Evolutionary conservation across 2,797 vertebrate species (phyloP).

Genomic region (Hyperoplus immaculatus): DNA sequence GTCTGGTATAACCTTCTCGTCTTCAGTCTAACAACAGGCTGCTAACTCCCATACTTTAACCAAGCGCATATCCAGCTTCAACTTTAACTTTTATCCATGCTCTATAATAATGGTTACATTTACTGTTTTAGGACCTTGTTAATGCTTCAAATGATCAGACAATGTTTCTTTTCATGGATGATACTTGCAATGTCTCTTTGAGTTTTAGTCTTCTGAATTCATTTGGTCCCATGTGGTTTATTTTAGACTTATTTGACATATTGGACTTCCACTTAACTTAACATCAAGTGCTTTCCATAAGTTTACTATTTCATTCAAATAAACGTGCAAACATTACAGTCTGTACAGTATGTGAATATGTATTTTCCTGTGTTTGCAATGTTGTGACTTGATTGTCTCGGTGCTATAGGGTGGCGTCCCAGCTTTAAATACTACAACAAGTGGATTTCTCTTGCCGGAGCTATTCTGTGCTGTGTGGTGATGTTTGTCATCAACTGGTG

Average conservation of each 20-base stretch:
- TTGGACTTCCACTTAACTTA: too few relatives aligned
- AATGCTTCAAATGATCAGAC: conserved; percentile 4
- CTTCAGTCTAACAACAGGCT: conserved; percentile 78
- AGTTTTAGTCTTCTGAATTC: background rate
- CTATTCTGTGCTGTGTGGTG: conserved; percentile 95
- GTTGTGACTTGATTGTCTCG: conserved; percentile 28
- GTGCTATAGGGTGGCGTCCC: conserved; percentile 93
- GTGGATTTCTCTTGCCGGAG: conserved; percentile 97
- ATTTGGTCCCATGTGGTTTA: too few relatives aligned
- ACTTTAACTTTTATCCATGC: conserved; percentile 59
- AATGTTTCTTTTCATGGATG: conserved; percentile 11
- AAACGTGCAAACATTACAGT: background rate
- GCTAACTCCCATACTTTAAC: conserved; percentile 83
- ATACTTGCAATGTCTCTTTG: conserved; percentile 8
- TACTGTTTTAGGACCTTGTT: conserved; percentile 36
- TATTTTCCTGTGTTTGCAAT: background rate
- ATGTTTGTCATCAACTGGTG: conserved; percentile 99
- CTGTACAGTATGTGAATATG: conserved; percentile 8
- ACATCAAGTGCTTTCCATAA: too few relatives aligned
- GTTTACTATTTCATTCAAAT: too few relatives aligned
- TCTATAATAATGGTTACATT: conserved; percentile 65
- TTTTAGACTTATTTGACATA: too few relatives aligned
- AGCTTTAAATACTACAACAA: conserved; percentile 99
- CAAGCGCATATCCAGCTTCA: conserved; percentile 50
- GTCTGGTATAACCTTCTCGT: conserved; percentile 64